These are phyloP conservation scores for Monochamus saltuarius DNA, from an alignment of 1,140 invertebrate species.

Conservation along the genomic window DNA sequence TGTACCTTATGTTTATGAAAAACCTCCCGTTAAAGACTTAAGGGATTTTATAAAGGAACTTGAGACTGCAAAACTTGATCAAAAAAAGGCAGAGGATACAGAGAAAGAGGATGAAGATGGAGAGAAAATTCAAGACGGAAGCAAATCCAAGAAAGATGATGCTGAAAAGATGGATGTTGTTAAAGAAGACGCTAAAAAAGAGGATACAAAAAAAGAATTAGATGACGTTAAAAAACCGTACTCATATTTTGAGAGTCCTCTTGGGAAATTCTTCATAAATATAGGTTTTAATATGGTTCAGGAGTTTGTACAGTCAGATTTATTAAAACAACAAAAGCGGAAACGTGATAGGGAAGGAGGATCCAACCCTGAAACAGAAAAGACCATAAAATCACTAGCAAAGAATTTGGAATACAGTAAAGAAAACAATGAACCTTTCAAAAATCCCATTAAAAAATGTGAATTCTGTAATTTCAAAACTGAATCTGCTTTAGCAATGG, in stretches of 20 bases:
- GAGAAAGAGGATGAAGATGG: slow-evolving; percentile 48
- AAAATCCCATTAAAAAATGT: slow-evolving; percentile 74
- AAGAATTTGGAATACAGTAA: slow-evolving; percentile 86
- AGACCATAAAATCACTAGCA: slow-evolving; percentile 75
- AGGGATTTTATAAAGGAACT: slow-evolving; percentile 67
- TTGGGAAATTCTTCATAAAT: slow-evolving; percentile 91
- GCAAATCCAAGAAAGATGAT: slow-evolving; percentile 51
- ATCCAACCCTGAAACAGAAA: slow-evolving; percentile 69
- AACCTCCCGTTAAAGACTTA: slow-evolving; percentile 75
- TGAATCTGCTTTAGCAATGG: slow-evolving; percentile 83
- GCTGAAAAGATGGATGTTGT: slow-evolving; percentile 50
- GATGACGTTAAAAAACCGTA: slow-evolving; percentile 53
- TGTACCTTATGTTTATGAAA: slow-evolving; percentile 88
- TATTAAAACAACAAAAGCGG: slow-evolving; percentile 82
- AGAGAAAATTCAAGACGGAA: slow-evolving; percentile 48
- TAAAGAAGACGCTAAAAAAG: background rate
- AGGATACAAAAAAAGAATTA: slow-evolving; percentile 50
- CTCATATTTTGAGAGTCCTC: slow-evolving; percentile 79
- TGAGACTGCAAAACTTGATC: slow-evolving; percentile 18
- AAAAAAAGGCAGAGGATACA: slow-evolving; percentile 41
- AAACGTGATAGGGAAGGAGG: slow-evolving; percentile 68
- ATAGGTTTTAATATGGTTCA: slow-evolving; percentile 90
- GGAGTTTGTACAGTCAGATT: slow-evolving; percentile 89
- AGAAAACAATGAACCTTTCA: slow-evolving; percentile 84
- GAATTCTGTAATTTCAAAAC: slow-evolving; percentile 91